These are phyloP conservation scores for Aegithalos caudatus DNA, from an alignment of 2,113 vertebrate species.

Conservation along the genomic window DNA sequence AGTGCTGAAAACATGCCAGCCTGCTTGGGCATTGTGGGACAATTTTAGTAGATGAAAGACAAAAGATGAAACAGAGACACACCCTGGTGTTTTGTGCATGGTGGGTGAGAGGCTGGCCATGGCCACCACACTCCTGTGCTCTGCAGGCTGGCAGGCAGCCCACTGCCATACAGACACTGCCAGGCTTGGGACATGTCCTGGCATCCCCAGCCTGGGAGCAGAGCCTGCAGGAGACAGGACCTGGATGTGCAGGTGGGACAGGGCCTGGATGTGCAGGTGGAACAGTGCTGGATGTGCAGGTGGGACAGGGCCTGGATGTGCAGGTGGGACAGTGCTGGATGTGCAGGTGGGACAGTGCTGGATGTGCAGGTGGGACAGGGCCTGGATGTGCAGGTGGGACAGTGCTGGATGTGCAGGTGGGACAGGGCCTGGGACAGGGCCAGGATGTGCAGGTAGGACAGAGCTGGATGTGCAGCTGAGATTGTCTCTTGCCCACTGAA, in stretches of 20 bases:
- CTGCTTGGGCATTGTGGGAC: not conserved
- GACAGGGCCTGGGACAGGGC: no score
- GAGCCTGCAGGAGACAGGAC: not conserved
- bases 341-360: no score
- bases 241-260: not conserved
- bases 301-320: no score
- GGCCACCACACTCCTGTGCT: fast-evolving
- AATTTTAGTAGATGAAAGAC: not conserved
- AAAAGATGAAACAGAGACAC: fast-evolving
- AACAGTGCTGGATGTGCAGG: no score
- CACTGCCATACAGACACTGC: not conserved
- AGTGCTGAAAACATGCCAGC: not conserved
- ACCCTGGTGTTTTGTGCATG: fast-evolving
- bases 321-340: no score
- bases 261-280: not conserved
- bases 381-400: no score
- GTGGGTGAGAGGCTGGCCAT: not conserved
- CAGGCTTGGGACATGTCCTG: not conserved
- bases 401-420: no score
- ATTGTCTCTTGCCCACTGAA: fast-evolving
- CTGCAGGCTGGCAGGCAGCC: not conserved
- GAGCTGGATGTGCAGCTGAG: not conserved
- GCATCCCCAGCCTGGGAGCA: fast-evolving
- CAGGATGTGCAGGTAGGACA: no score
- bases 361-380: no score